Base-by-base conservation (phyloP, 2,113 vertebrate species). In the Ceyx margarethae region DNA sequence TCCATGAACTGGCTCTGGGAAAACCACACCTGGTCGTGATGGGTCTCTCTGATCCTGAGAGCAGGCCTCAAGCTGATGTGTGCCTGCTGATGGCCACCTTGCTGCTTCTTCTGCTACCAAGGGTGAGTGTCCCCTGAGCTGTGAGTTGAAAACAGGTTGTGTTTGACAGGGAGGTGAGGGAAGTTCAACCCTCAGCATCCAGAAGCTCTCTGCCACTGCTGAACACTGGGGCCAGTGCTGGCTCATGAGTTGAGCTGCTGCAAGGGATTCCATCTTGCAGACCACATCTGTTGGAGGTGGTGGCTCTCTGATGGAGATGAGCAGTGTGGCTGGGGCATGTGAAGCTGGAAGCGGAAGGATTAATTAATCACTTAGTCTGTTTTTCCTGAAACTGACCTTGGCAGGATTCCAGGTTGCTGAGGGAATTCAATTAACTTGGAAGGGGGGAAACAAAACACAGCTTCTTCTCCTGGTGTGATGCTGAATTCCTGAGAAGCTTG, bases 391-490 rank as follows among this genome's bases (percentile, higher is more conserved):
- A 71, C 68, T 93, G 66, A 81, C 71, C 81, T 65, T 92, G 68
- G 85, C 91, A 87, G 65, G 46, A 53, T 93, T 87, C 82, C 69
- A 60, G 4, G 3, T 13, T 28, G n/a, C 25, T 33, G 58, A 66
- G 33, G 15, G 48, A 84, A 85, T 86, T 81, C 68, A 78, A 40
- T 79, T 89, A 82, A 83, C 29, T 91, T 85, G 66, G 74, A 90
- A 89, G 9, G 81, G 85, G 79, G 90, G 79, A 80, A 88, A 66
- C 91, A 69, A 88, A 94, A 79, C 64, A 65, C 81, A 96, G 88
- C 68, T 85, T 61, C 81, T 81, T 91, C 87, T 94, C 73, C 83
- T 89, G 79, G 43, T 89, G 71, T 73, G 81, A 76, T 6, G 2
- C n/a, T 68, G 35, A 76, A 82, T 92, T 91, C 77, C 67, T 87